Evolutionary conservation across 2,888 invertebrate species (phyloP).

Genomic region (Operophtera brumata): DNA sequence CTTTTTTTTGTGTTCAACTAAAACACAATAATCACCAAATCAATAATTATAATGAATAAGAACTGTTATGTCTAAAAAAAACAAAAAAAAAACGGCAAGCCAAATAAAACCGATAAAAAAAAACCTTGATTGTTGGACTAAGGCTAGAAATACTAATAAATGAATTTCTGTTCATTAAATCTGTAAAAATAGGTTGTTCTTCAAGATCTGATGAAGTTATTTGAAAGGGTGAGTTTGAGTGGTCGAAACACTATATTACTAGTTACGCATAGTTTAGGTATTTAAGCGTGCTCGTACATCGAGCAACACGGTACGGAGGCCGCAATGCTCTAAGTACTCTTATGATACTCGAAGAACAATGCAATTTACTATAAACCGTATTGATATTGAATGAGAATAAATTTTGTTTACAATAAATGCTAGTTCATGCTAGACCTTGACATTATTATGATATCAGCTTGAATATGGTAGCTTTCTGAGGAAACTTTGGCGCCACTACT

Average conservation of each 20-base stretch:
- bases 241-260: slow-evolving; percentile 21
- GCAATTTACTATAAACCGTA: slow-evolving; percentile 24
- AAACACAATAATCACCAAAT: too few species aligned
- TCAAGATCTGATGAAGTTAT: background rate
- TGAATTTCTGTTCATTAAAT: background rate
- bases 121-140: background rate
- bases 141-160: too few species aligned
- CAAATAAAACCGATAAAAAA: too few species aligned
- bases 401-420: slow-evolving; percentile 5
- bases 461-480: background rate
- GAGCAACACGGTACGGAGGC: too few species aligned
- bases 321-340: too few species aligned
- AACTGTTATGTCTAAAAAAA: too few species aligned
- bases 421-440: background rate
- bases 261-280: slow-evolving; percentile 22
- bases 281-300: slow-evolving; percentile 7
- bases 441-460: background rate
- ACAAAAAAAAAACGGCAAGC: too few species aligned
- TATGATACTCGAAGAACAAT: slow-evolving; percentile 22
- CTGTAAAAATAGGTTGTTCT: background rate
- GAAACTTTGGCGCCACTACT: background rate
- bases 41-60: too few species aligned
- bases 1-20: too few species aligned
- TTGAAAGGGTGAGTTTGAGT: slow-evolving; percentile 8
- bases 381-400: background rate